These are phyloP conservation scores for Alauda arvensis DNA, from an alignment of 2,797 vertebrate genomes.

Conservation along the genomic window DNA sequence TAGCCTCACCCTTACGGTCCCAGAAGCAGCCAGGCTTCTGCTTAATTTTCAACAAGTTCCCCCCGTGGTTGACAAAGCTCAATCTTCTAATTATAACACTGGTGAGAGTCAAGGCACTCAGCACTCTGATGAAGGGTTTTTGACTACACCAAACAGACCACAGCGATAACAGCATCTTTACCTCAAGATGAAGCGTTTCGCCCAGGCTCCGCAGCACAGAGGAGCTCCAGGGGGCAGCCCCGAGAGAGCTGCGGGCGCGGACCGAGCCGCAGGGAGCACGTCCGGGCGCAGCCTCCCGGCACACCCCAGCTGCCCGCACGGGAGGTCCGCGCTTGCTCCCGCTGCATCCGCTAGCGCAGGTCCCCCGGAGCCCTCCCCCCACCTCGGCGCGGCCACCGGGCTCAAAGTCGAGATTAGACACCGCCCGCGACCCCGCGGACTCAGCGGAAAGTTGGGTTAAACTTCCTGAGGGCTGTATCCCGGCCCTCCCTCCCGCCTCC, in stretches of 20 bases:
- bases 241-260: accelerated
- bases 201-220: accelerated
- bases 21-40: background rate
- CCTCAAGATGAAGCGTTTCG: accelerated
- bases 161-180: background rate
- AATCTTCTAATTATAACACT: accelerated
- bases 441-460: conserved; percentile 32
- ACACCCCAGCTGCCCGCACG: accelerated
- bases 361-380: background rate
- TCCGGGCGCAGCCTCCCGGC: background rate
- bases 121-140: accelerated
- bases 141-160: accelerated
- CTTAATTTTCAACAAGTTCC: background rate
- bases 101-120: accelerated
- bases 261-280: accelerated
- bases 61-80: accelerated
- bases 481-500: background rate
- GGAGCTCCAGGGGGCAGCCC: accelerated
- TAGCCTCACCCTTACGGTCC: accelerated
- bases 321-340: background rate
- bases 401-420: background rate
- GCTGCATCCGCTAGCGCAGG: accelerated
- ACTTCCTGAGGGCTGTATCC: conserved; percentile 20
- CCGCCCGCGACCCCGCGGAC: background rate
- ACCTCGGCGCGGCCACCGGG: background rate